Percentiles rank a stretch among this genome's conserved stretches.
Conservation (phyloP, 2,888 invertebrate genomes). For the Lydus trimaculatus region DNA sequence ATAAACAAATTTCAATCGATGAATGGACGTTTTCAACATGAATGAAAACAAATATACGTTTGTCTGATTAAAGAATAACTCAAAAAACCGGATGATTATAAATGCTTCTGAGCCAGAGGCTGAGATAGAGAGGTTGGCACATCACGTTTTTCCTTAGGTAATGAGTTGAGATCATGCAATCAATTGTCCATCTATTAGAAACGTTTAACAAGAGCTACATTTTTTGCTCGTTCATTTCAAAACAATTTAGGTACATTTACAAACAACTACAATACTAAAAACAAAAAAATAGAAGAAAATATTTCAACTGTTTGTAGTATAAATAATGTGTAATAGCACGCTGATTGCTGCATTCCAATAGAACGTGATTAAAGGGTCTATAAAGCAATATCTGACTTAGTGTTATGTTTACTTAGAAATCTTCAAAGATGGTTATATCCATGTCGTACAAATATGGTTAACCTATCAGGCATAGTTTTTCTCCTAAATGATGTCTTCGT, state of each 20-base stretch:
- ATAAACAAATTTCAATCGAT: slow-evolving; percentile 9
- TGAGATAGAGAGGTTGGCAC: slow-evolving; percentile 36
- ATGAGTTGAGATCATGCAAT: slow-evolving; percentile 39
- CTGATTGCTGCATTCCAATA: slow-evolving; percentile 5
- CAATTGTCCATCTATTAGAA: slow-evolving; percentile 36
- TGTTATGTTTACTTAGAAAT: slow-evolving; percentile 29
- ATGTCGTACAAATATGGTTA: slow-evolving; percentile 35
- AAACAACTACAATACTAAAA: neutral
- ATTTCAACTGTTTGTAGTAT: neutral
- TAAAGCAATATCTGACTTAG: slow-evolving; percentile 10
- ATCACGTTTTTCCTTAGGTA: slow-evolving; percentile 39
- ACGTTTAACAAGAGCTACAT: slow-evolving; percentile 28
- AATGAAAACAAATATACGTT: slow-evolving; percentile 25
- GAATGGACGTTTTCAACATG: slow-evolving; percentile 23
- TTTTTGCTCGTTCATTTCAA: neutral
- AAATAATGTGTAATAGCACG: slow-evolving; percentile 5
- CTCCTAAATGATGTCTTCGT: slow-evolving; percentile 27
- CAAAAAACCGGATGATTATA: slow-evolving; percentile 27
- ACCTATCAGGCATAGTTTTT: slow-evolving; percentile 26
- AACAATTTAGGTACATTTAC: neutral
- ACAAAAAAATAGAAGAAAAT: neutral
- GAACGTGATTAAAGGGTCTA: slow-evolving; percentile 2
- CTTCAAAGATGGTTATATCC: slow-evolving; percentile 34
- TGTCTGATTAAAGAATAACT: slow-evolving; percentile 22
- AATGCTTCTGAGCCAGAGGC: slow-evolving; percentile 39